These are phyloP conservation scores for Eonycteris spelaea DNA, from an alignment of 2,113 vertebrate species.

Conservation along the genomic window DNA sequence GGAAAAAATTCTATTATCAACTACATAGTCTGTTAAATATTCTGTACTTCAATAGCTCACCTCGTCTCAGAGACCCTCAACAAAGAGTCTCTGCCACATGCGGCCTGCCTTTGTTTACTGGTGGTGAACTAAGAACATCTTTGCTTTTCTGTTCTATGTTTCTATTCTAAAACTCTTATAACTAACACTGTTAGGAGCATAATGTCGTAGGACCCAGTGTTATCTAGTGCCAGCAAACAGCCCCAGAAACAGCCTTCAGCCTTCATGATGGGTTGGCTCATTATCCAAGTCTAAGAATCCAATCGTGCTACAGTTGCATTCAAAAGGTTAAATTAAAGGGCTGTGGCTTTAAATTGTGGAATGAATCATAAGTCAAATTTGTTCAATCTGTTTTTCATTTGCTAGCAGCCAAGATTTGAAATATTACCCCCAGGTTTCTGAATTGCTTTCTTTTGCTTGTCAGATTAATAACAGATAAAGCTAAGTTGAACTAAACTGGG, in stretches of 20 bases:
- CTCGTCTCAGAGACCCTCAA: not conserved
- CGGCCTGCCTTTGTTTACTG: constrained; percentile 53
- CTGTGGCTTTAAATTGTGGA: not conserved
- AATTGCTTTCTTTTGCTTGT: constrained; percentile 24
- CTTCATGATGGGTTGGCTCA: constrained; percentile 44
- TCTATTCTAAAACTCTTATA: constrained; percentile 79
- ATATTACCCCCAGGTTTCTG: not conserved
- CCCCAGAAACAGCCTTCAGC: constrained; percentile 55
- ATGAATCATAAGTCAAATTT: constrained; percentile 29
- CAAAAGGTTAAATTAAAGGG: constrained; percentile 34
- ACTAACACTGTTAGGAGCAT: constrained; percentile 71
- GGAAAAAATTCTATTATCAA: not conserved
- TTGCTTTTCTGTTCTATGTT: constrained; percentile 70
- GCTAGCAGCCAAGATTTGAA: constrained; percentile 38
- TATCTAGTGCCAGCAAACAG: constrained; percentile 53
- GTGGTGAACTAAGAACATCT: constrained; percentile 62
- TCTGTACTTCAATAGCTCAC: not conserved
- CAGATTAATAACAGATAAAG: not conserved
- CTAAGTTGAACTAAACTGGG: not conserved
- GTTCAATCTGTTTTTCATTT: constrained; percentile 36
- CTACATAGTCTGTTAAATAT: not conserved
- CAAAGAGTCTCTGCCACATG: not conserved
- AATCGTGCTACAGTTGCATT: not conserved
- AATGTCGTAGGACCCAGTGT: constrained; percentile 70
- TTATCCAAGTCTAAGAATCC: constrained; percentile 41